Base-by-base conservation (phyloP, 2,888 invertebrate species). In the Agrilus mali region DNA sequence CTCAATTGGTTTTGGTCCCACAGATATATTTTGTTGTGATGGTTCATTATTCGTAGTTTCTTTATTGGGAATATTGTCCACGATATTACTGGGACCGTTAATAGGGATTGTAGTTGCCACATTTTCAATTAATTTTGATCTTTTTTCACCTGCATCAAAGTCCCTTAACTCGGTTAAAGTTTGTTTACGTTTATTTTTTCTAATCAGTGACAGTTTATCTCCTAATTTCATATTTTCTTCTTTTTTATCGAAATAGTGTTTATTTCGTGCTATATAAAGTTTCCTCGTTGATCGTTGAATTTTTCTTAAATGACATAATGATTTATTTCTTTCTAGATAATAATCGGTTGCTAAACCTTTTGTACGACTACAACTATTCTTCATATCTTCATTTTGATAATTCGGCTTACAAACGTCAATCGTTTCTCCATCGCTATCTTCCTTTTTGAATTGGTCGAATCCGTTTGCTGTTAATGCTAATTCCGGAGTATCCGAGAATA, bases 281-380 rank as follows among this genome's bases (percentile, higher is more conserved):
- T 16, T 42, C 12, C 16, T 39, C 6, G 38, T n/a, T 35, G 15
- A 27, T 37, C 14, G 20, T 14, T 27, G 12, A 34, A 43, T 20
- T 39, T 43, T 39, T 22, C 35, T 10, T 31, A 20, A 36, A 36
- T 38, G 22, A 3, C 22, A n/a, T 7, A n/a, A 16, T 1, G 33
- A 12, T 4, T 32, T 42, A 31, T 53, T 53, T 38, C 53, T 42
- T 5, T 41, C 34, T 27, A 49, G 33, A 39, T 53, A 53, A 43
- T 48, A 53, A 27, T 49, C 42, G 8, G 50, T 52, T n/a, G 50
- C 34, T 20, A 52, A 41, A 8, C 51, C 52, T 43, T 45, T 46
- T 8, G 48, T 52, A 40, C 53, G 41, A 8, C 16, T 20, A 5
- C 16, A 17, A 37, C 12, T 13, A 3, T 37, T 17, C 13, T 15